Evolutionary conservation across 1,140 invertebrate genomes (phyloP).

Genomic region (Ylistrum balloti): DNA sequence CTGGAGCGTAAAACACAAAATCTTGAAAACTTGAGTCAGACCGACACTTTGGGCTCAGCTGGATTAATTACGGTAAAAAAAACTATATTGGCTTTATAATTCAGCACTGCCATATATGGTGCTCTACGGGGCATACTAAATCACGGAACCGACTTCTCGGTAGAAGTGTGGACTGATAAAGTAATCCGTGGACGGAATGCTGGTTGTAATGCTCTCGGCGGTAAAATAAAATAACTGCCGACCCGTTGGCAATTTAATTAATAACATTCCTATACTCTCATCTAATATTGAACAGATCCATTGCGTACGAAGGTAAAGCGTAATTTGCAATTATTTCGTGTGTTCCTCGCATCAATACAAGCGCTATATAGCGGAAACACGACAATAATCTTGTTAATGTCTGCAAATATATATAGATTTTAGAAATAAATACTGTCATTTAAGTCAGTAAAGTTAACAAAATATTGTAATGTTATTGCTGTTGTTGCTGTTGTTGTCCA

Average conservation of each 20-base stretch:
- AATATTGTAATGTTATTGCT: background rate
- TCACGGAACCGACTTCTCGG: background rate
- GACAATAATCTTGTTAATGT: too few relatives aligned
- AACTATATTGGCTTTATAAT: background rate
- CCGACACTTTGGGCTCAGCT: background rate
- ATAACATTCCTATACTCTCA: background rate
- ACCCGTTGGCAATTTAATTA: background rate
- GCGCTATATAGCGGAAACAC: background rate
- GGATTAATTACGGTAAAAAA: background rate
- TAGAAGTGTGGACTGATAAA: background rate
- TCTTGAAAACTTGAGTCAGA: constrained; percentile 1
- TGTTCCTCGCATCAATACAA: background rate
- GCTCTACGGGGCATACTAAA: background rate
- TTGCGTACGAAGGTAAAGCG: background rate
- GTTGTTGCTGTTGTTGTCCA: background rate
- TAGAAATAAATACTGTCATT: background rate
- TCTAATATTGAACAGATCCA: background rate
- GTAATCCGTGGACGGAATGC: background rate
- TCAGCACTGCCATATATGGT: background rate
- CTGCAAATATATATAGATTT: too few relatives aligned
- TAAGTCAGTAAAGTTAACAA: background rate
- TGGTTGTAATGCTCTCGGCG: background rate
- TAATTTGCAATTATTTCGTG: background rate
- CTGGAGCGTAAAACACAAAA: background rate
- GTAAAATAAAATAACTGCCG: background rate